phyloP scores from a whole-genome alignment of 2,113 vertebrate genomes.

The Zosterops hypoxanthus region DNA sequence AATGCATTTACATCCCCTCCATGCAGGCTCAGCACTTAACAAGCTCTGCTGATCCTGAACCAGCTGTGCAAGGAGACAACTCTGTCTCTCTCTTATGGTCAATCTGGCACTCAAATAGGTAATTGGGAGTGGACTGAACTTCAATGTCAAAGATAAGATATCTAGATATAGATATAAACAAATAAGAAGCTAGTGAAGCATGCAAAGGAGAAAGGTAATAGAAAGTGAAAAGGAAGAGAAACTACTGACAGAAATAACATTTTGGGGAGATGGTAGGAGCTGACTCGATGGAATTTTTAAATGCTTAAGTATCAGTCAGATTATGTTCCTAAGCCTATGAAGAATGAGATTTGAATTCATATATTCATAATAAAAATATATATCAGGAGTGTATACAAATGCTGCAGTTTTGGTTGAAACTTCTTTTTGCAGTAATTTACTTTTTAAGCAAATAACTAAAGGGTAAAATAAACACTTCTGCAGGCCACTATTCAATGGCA shows the following conservation, averaged over 20 bases:
- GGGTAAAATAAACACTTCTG: background rate
- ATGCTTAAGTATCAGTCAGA: background rate
- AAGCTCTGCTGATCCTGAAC: background rate
- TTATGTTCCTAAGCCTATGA: background rate
- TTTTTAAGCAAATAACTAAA: background rate
- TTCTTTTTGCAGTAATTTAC: background rate
- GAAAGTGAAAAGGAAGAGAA: background rate
- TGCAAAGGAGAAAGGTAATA: background rate
- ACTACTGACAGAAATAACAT: background rate
- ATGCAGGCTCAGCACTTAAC: background rate
- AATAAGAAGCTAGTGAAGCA: background rate
- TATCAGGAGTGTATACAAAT: background rate
- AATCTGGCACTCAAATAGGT: background rate
- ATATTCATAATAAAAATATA: background rate
- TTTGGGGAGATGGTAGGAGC: background rate
- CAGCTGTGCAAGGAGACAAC: background rate
- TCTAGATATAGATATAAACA: background rate
- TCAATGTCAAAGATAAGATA: background rate
- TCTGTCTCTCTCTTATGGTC: background rate
- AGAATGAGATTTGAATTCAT: background rate
- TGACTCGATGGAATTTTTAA: background rate
- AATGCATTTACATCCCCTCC: fast-evolving
- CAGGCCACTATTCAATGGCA: background rate
- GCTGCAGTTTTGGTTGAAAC: background rate
- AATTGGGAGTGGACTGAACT: background rate